Percentiles rank a stretch among this genome's conserved stretches.
phyloP scores from a whole-genome alignment of 2,888 invertebrate genomes.

The Cristatella mucedo region DNA sequence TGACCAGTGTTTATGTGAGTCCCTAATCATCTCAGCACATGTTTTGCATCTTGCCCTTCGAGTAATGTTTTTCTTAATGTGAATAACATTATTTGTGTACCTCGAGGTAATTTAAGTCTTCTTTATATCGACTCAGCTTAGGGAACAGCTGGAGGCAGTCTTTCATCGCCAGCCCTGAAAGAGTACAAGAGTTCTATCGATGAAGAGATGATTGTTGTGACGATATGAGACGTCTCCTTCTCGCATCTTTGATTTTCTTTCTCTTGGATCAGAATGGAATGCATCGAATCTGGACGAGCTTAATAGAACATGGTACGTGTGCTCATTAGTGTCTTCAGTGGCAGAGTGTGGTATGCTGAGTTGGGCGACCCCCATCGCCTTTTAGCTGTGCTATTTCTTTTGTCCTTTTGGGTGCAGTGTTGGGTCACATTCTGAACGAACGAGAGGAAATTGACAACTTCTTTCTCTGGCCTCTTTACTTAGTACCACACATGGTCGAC shows the following conservation, averaged over 20 bases:
- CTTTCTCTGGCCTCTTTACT: conserved; percentile 88
- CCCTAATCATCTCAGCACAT: too few species aligned
- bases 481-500: conserved; percentile 87
- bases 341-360: neutral
- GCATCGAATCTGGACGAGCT: conserved; percentile 97
- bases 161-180: conserved; percentile 43
- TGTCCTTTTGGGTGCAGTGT: conserved; percentile 51
- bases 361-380: neutral
- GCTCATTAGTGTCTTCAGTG: neutral
- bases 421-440: conserved; percentile 85
- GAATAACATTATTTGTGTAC: too few species aligned
- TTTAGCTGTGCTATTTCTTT: neutral
- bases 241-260: conserved; percentile 87
- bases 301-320: conserved; percentile 69
- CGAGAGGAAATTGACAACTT: conserved; percentile 98
- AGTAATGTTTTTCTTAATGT: neutral
- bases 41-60: too few species aligned
- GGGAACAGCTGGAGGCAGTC: conserved; percentile 43
- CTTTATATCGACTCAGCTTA: conserved; percentile 56
- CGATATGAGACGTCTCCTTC: conserved; percentile 96
- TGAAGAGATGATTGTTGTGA: conserved; percentile 85
- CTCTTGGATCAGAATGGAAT: conserved; percentile 97
- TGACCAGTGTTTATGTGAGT: conserved; percentile 62
- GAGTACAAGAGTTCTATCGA: conserved; percentile 81
- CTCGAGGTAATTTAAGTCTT: neutral